Evolutionary conservation across 1,140 invertebrate species (phyloP), one percentile per base, ranked within the genome.

Genomic region (Achatina immaculata): DNA sequence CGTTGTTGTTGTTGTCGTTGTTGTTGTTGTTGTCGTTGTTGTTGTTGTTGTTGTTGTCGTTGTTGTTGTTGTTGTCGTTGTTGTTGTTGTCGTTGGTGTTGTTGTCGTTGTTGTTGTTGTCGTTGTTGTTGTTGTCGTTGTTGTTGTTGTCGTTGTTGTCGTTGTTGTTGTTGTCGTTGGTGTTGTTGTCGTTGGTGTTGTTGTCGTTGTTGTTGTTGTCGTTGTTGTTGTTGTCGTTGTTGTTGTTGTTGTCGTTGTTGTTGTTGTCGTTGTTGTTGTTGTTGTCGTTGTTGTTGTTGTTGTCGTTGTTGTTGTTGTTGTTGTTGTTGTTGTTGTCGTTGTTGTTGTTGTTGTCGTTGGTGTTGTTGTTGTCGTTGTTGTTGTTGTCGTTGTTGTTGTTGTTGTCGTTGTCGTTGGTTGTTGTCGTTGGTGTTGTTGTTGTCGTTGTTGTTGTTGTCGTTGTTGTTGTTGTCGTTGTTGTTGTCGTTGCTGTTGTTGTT

Each of bases 351-450:
- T n/a, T n/a, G n/a, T n/a, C n/a, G n/a, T n/a, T n/a, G n/a, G n/a
- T n/a, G n/a, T n/a, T n/a, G n/a, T n/a, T n/a, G 19, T 24, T 21
- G 19, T 24, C 14, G 31, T 24, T 21, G 65, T 19, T 21, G 65
- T 68, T 19, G 31, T 68, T 68, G 31, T 68, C 31, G 31, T 68
- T 68, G 31, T 68, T 68, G 31, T 68, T 68, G 31, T 68, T n/a
- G n/a, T n/a, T n/a, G n/a, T n/a, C n/a, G n/a, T n/a, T n/a, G n/a
- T n/a, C n/a, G n/a, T n/a, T n/a, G n/a, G n/a, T n/a, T n/a, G n/a
- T n/a, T n/a, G n/a, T n/a, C n/a, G n/a, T n/a, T n/a, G n/a, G n/a
- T n/a, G n/a, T n/a, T n/a, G n/a, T n/a, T n/a, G n/a, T n/a, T n/a
- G n/a, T n/a, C n/a, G n/a, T n/a, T n/a, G n/a, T 68, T 11, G 65